These are phyloP conservation scores for Pyrocoelia pectoralis DNA, from an alignment of 2,888 invertebrate genomes.

Conservation along the genomic window DNA sequence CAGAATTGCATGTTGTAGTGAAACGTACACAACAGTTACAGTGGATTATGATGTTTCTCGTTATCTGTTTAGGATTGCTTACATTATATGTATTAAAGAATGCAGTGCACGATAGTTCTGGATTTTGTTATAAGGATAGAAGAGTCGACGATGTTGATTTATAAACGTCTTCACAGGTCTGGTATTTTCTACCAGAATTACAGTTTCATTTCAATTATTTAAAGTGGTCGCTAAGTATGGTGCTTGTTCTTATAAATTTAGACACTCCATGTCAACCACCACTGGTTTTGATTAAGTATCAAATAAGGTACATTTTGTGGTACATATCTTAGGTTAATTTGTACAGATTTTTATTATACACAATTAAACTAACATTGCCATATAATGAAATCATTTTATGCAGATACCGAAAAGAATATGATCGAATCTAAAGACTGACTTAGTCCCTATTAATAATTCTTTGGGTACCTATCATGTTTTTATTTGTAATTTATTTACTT, in stretches of 20 bases:
- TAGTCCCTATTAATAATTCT: background rate
- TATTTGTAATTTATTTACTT: background rate
- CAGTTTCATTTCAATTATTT: too few species aligned
- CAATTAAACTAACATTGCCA: background rate
- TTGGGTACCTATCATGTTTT: background rate
- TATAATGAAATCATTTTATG: background rate
- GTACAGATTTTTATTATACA: too few species aligned
- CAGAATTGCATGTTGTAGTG: constrained; percentile 61
- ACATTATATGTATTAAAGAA: constrained; percentile 60
- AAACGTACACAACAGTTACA: constrained; percentile 62
- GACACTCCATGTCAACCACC: too few species aligned
- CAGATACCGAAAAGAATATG: background rate
- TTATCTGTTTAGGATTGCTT: constrained; percentile 57
- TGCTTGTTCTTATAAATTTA: background rate
- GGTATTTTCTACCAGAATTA: background rate
- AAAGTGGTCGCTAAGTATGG: background rate
- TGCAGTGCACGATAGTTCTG: constrained; percentile 45
- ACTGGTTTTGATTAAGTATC: too few species aligned
- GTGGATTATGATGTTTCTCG: constrained; percentile 61
- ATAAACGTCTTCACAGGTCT: background rate
- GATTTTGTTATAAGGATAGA: constrained; percentile 37
- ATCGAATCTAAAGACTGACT: constrained; percentile 4
- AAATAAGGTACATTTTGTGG: background rate
- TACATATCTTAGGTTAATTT: constrained; percentile 3
- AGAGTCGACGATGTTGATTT: background rate